Conservation (phyloP, 2,888 invertebrate genomes). For the Macrophya annulata region DNA sequence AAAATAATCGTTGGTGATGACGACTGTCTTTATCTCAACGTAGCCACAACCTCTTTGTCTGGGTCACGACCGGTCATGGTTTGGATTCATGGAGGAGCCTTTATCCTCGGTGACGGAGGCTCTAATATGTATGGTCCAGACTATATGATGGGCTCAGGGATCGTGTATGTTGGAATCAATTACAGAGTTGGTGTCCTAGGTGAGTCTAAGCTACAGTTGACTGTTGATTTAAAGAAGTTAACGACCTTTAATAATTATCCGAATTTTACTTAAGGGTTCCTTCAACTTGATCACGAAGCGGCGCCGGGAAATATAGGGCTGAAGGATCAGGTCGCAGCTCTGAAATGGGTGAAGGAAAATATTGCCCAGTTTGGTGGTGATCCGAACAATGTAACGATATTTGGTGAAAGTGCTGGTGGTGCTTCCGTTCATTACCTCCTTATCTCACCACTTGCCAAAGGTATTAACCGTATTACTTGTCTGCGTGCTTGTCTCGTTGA, state of each 20-base stretch:
- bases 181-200: slow-evolving; percentile 69
- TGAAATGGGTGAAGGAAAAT: slow-evolving; percentile 40
- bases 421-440: slow-evolving; percentile 64
- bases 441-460: slow-evolving; percentile 46
- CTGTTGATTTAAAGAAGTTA: neutral
- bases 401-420: slow-evolving; percentile 18
- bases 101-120: slow-evolving; percentile 73
- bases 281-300: slow-evolving; percentile 32
- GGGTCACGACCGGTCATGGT: slow-evolving; percentile 58
- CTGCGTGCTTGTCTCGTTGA: neutral
- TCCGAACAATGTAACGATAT: slow-evolving; percentile 29
- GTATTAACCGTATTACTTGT: neutral
- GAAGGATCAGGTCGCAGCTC: slow-evolving; percentile 31
- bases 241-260: neutral
- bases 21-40: slow-evolving; percentile 70
- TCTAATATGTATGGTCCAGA: slow-evolving; percentile 69
- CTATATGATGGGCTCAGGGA: slow-evolving; percentile 69
- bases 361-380: slow-evolving; percentile 37
- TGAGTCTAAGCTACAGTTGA: slow-evolving; percentile 52
- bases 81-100: slow-evolving; percentile 60
- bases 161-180: slow-evolving; percentile 71
- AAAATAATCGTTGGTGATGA: slow-evolving; percentile 62
- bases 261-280: slow-evolving; percentile 15
- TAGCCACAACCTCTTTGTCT: slow-evolving; percentile 63
- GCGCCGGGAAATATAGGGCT: slow-evolving; percentile 52